These are phyloP conservation scores for Paramuricea clavata DNA, from an alignment of 92 coral and sea anemone genomes.

Conservation along the genomic window DNA sequence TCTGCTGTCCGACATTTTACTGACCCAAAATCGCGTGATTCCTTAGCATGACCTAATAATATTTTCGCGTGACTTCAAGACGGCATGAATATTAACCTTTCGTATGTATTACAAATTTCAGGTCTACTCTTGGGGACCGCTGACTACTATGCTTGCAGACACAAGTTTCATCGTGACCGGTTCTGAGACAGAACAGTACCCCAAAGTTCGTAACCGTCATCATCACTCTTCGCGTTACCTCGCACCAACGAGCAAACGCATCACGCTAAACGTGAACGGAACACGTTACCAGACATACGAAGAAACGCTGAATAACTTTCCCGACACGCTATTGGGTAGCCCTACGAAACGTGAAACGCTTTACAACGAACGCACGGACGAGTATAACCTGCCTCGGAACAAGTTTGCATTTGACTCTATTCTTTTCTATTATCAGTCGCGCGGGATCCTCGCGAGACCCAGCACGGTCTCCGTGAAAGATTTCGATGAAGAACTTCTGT, in stretches of 20 bases:
- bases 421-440: conserved; percentile 88
- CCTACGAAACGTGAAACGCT: conserved; percentile 68
- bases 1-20: too few relatives aligned
- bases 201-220: neutral
- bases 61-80: too few relatives aligned
- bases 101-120: too few relatives aligned
- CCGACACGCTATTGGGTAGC: conserved; percentile 86
- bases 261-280: conserved; percentile 93
- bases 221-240: neutral
- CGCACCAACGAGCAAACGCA: conserved; percentile 90
- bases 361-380: conserved; percentile 71
- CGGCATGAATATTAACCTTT: too few relatives aligned
- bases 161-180: neutral
- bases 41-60: too few relatives aligned
- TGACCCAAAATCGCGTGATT: too few relatives aligned
- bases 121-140: neutral
- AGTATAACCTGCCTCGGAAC: conserved; percentile 74
- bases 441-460: conserved; percentile 88
- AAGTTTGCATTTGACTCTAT: conserved; percentile 86
- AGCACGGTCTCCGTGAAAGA: conserved; percentile 77
- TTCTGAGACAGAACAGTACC: neutral
- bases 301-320: conserved; percentile 86
- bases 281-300: conserved; percentile 94
- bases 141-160: neutral
- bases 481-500: conserved; percentile 76